phyloP scores from a whole-genome alignment of 2,797 vertebrate species.

The Pseudochirops corinnae region DNA sequence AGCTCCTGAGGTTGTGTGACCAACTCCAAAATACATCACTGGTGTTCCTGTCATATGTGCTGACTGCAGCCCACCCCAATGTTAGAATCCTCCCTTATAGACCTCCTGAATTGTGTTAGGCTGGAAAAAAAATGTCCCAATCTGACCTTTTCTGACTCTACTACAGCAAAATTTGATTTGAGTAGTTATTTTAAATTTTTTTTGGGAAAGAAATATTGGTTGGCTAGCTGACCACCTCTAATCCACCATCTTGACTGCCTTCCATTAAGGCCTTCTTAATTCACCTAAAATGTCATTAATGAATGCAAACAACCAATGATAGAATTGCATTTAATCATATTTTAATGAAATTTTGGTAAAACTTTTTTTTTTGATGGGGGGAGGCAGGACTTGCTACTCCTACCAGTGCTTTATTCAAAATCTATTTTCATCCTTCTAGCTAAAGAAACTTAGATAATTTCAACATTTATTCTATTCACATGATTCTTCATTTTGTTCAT shows the following conservation, averaged over 20 bases:
- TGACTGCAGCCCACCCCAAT: not conserved
- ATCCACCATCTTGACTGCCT: not conserved
- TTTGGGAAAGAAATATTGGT: not conserved
- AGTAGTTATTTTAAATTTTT: not conserved
- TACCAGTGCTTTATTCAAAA: not conserved
- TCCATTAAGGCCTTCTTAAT: not conserved
- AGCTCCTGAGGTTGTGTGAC: not conserved
- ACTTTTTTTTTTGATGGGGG: not conserved
- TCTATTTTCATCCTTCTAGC: not conserved
- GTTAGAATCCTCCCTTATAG: not conserved
- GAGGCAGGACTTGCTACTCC: not conserved
- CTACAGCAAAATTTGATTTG: not conserved
- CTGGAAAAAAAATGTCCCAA: not conserved
- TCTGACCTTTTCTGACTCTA: not conserved
- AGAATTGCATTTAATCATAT: not conserved
- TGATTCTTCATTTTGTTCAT: constrained; percentile 22
- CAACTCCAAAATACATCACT: too few species aligned
- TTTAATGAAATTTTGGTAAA: not conserved
- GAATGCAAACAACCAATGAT: not conserved
- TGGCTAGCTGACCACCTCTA: not conserved
- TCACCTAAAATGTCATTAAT: not conserved
- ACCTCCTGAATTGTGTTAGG: not conserved
- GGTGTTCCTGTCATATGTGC: too few species aligned
- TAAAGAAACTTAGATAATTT: not conserved
- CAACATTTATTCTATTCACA: not conserved